These are phyloP conservation scores for Hippasteria phrygiana DNA, from an alignment of 53 echinoderm and acorn worm genomes.

Conservation along the genomic window DNA sequence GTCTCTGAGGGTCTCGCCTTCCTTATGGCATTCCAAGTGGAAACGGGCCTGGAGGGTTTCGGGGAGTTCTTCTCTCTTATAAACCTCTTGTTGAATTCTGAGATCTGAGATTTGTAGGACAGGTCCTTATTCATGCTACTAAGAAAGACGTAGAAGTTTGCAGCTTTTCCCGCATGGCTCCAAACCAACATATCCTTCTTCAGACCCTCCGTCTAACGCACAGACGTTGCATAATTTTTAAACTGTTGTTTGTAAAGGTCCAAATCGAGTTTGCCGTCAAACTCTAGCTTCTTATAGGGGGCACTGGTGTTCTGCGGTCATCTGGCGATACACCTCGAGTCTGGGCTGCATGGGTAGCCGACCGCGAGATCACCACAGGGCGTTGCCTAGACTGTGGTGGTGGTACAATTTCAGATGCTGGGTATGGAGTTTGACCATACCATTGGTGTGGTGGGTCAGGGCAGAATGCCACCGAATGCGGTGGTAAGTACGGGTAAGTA, in stretches of 20 bases:
- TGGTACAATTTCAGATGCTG: background rate
- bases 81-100: conserved; percentile 39
- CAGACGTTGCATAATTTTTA: background rate
- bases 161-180: conserved; percentile 36
- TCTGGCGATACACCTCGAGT: conserved; percentile 10
- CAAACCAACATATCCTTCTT: conserved; percentile 17
- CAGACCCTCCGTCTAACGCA: background rate
- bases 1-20: conserved; percentile 2
- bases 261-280: conserved; percentile 16
- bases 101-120: background rate
- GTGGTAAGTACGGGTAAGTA: conserved; percentile 20
- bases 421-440: conserved; percentile 28
- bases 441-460: conserved; percentile 11
- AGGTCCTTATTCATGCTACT: conserved; percentile 11
- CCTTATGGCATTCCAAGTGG: conserved; percentile 24
- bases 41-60: conserved; percentile 30
- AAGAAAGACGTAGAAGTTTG: conserved; percentile 10
- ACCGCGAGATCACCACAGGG: background rate
- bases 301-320: background rate
- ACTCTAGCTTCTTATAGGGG: background rate
- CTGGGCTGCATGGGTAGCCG: conserved; percentile 7
- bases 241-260: conserved; percentile 39
- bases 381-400: conserved; percentile 7
- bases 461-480: conserved; percentile 18
- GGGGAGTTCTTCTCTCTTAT: conserved; percentile 29